A percentile compares a stretch with the other conserved stretches of the same genome.
These are phyloP conservation scores for Drosophila pseudoananassae DNA, from an alignment of 1,140 invertebrate genomes.

Conservation along the genomic window DNA sequence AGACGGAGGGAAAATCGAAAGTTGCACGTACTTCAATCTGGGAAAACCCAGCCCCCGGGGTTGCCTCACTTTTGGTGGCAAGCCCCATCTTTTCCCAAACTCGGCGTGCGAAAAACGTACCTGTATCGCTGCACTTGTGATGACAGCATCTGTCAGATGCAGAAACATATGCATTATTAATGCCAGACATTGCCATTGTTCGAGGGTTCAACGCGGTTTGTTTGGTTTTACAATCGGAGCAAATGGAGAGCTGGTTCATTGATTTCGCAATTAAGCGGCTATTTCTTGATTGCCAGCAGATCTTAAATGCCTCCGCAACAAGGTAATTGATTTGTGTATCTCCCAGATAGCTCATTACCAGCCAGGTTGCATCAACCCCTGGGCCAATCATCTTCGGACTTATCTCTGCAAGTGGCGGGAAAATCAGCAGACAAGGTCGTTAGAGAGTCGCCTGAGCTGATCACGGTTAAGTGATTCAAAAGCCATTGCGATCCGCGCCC, in stretches of 20 bases:
- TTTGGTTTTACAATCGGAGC: conserved; percentile 38
- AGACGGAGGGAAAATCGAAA: conserved; percentile 41
- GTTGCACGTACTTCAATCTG: neutral
- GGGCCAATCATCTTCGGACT: conserved; percentile 24
- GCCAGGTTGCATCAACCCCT: conserved; percentile 61
- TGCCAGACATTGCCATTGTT: conserved; percentile 55
- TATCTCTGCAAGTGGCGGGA: conserved; percentile 41
- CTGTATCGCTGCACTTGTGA: conserved; percentile 19
- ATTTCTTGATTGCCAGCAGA: conserved; percentile 35
- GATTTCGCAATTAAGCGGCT: conserved; percentile 53
- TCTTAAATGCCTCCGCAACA: conserved; percentile 16
- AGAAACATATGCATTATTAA: conserved; percentile 51
- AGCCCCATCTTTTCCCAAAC: conserved; percentile 44
- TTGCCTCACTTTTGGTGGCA: conserved; percentile 33
- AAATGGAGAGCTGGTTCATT: conserved; percentile 36
- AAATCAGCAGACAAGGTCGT: conserved; percentile 70
- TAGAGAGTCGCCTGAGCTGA: conserved; percentile 57
- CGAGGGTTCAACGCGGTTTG: conserved; percentile 46
- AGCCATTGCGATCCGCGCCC: conserved; percentile 45
- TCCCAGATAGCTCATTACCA: conserved; percentile 44
- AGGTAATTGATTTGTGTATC: conserved; percentile 52
- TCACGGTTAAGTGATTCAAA: conserved; percentile 54
- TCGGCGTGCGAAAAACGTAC: conserved; percentile 68
- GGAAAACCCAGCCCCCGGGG: conserved; percentile 7
- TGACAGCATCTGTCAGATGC: conserved; percentile 52